These are phyloP conservation scores for Acleris sparsana DNA, from an alignment of 2,888 invertebrate species.

Conservation along the genomic window DNA sequence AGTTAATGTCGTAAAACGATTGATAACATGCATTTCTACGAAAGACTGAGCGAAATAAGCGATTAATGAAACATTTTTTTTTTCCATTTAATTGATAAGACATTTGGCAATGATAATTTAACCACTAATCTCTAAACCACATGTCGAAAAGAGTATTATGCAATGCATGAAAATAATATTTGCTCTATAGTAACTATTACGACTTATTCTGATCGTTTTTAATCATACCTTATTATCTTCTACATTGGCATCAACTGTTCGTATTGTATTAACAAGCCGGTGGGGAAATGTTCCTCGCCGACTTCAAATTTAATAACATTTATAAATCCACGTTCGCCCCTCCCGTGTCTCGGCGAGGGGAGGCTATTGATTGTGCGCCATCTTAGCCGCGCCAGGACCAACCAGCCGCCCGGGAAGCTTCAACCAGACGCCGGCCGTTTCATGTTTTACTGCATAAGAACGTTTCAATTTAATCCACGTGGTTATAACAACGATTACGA, in stretches of 20 bases:
- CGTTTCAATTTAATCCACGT: slow-evolving; percentile 41
- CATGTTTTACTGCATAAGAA: slow-evolving; percentile 20
- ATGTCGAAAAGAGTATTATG: too few species aligned
- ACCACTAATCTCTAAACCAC: background rate
- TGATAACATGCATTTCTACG: slow-evolving; percentile 24
- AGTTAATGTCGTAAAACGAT: background rate
- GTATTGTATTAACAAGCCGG: background rate
- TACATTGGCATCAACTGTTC: too few species aligned
- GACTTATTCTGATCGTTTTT: too few species aligned
- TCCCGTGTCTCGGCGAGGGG: slow-evolving; percentile 26
- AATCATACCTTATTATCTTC: too few species aligned
- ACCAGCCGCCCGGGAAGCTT: slow-evolving; percentile 16
- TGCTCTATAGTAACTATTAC: too few species aligned
- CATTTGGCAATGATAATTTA: background rate
- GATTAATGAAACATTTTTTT: slow-evolving; percentile 6
- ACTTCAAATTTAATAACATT: slow-evolving; percentile 27
- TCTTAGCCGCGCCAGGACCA: slow-evolving; percentile 26
- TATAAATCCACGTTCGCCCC: slow-evolving; percentile 25
- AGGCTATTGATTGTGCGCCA: slow-evolving; percentile 34
- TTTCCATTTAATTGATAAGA: background rate
- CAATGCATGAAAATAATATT: too few species aligned
- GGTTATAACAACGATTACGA: slow-evolving; percentile 48
- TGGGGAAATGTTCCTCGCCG: slow-evolving; percentile 6
- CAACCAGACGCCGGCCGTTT: background rate
- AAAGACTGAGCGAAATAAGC: background rate